Evolutionary conservation across 1,140 invertebrate genomes (phyloP).

Genomic region (Dinothrombium tinctorium): DNA sequence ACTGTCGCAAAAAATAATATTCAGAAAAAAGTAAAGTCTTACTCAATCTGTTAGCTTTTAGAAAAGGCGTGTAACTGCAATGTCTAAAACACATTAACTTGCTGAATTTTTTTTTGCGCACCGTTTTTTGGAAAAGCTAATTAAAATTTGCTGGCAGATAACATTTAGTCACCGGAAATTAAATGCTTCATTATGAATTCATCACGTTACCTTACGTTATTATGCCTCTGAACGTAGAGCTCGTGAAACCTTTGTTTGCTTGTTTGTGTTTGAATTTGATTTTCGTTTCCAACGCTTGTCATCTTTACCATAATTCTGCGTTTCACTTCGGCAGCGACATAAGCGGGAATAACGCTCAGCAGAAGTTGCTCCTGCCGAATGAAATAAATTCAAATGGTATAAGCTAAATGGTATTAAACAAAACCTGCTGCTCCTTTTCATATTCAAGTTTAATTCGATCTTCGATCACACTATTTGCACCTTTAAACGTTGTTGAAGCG

Average conservation of each 20-base stretch:
- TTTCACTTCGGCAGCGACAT: slow-evolving; percentile 81
- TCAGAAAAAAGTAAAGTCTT: too few relatives aligned
- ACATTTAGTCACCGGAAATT: too few relatives aligned
- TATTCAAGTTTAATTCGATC: slow-evolving; percentile 73
- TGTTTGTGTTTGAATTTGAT: slow-evolving; percentile 32
- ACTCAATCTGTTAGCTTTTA: too few relatives aligned
- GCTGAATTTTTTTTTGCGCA: too few relatives aligned
- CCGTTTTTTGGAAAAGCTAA: too few relatives aligned
- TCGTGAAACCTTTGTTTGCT: slow-evolving; percentile 77
- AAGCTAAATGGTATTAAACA: background rate
- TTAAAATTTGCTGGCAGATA: too few relatives aligned
- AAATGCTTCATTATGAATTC: too few relatives aligned
- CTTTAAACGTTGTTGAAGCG: slow-evolving; percentile 57
- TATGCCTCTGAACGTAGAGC: slow-evolving; percentile 87
- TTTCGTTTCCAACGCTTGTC: slow-evolving; percentile 65
- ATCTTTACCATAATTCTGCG: slow-evolving; percentile 77
- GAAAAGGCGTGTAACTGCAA: too few relatives aligned
- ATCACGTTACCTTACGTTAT: slow-evolving; percentile 50
- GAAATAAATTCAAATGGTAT: background rate
- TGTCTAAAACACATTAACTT: too few relatives aligned
- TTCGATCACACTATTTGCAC: slow-evolving; percentile 67
- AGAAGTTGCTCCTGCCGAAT: slow-evolving; percentile 26
- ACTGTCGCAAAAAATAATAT: too few relatives aligned
- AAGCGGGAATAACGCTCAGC: slow-evolving; percentile 65
- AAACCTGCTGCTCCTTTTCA: slow-evolving; percentile 47